Base-by-base conservation (phyloP, 2,888 invertebrate species). In the Rhodophaea formosa region DNA sequence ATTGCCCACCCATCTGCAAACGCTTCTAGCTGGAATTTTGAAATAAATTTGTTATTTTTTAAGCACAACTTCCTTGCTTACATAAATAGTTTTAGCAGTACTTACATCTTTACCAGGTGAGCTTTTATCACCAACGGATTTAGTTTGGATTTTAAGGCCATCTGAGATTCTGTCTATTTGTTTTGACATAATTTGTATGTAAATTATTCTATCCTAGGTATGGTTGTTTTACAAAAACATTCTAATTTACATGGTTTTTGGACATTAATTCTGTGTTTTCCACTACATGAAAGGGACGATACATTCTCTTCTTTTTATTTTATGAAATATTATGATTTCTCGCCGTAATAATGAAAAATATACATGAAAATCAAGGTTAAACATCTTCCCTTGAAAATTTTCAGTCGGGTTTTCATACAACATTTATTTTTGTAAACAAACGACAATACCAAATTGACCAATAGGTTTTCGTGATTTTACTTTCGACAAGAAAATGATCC, bases 1-100 rank as follows among this genome's bases (percentile, higher is more conserved):
- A 87, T 87, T 69, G 90, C 88, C 90, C 90, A 91, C 68, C 90
- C 89, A 70, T 88, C 84, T 55, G 87, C 74, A 74, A 79, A 83
- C 62, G 75, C 77, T 59, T 70, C 71, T 58, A 77, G 59, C 61
- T 79, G 71, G 76, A 83, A 79, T 71, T 88, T 88, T 68, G 35
- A 39, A 39, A 39, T 39, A 39, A 39, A n/a, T 12, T 39, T 39
- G 3, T 39, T 12, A 6, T 12, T 1, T 6, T 39, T 39, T 12
- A 35, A 6, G 8, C 8, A 39, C 12, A 39, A 8, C 0, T 12
- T 39, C 5, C 23, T 23, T 23, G 2, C 23, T 23, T 23, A 23
- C 5, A 23, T 2, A 23, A 3, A 23, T 23, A 23, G 23, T 23
- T 23, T 23, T 23, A 23, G 23, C 23, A 23, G 23, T 23, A 55